Evolutionary conservation across 2,888 invertebrate species (phyloP).

Genomic region (Hyppa rectilinea): DNA sequence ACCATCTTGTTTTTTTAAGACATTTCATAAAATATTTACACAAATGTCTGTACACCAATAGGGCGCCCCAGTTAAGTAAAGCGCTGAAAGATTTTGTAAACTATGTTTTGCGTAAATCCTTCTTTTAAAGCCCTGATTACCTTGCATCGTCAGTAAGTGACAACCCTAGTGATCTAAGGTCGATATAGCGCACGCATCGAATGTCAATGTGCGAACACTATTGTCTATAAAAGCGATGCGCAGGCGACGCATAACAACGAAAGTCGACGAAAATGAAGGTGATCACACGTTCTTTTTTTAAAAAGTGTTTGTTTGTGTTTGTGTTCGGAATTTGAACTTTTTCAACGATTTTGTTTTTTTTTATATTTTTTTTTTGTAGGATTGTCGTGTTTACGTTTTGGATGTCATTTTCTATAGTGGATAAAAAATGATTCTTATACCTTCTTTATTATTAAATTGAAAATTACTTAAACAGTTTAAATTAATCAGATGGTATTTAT

Average conservation of each 20-base stretch:
- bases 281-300: slow-evolving; percentile 81
- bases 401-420: neutral
- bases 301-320: slow-evolving; percentile 66
- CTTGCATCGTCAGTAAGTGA: slow-evolving; percentile 19
- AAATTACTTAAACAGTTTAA: neutral
- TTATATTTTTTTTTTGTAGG: too few relatives aligned
- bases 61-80: too few relatives aligned
- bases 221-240: slow-evolving; percentile 87
- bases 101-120: neutral
- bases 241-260: slow-evolving; percentile 74
- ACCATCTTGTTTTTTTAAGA: too few relatives aligned
- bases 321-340: slow-evolving; percentile 32
- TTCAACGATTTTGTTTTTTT: too few relatives aligned
- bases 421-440: neutral
- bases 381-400: neutral
- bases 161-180: slow-evolving; percentile 77
- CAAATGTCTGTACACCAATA: too few relatives aligned
- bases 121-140: slow-evolving; percentile 24
- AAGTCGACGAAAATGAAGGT: slow-evolving; percentile 89
- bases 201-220: slow-evolving; percentile 79
- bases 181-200: slow-evolving; percentile 78
- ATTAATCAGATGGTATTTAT: neutral
- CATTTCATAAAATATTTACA: too few relatives aligned
- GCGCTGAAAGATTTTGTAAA: too few relatives aligned
- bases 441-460: neutral